These are phyloP conservation scores for Salvelinus sp. DNA, from an alignment of 2,113 vertebrate genomes.

Conservation along the genomic window DNA sequence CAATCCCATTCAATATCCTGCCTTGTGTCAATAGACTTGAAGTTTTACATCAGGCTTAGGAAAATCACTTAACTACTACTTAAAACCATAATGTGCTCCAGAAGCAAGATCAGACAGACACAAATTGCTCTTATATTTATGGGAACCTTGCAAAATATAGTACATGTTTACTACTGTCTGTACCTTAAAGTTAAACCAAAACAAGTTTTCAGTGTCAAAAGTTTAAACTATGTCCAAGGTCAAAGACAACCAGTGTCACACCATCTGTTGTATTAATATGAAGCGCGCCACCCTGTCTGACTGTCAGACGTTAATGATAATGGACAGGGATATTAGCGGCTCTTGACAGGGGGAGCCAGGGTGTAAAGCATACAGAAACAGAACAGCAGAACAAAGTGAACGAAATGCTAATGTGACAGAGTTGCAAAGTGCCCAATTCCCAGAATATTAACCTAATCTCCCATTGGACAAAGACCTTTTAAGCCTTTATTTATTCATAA, in stretches of 20 bases:
- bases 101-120: background rate
- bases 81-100: slow-evolving; percentile 66
- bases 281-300: slow-evolving; percentile 37
- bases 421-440: slow-evolving; percentile 61
- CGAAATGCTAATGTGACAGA: slow-evolving; percentile 23
- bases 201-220: slow-evolving; percentile 29
- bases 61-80: slow-evolving; percentile 31
- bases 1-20: slow-evolving; percentile 50
- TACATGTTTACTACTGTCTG: too few relatives aligned
- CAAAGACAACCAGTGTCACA: slow-evolving; percentile 19
- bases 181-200: background rate
- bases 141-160: background rate
- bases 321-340: slow-evolving; percentile 50
- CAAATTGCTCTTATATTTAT: background rate
- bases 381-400: slow-evolving; percentile 26
- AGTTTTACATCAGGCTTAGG: background rate
- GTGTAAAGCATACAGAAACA: slow-evolving; percentile 41
- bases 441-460: slow-evolving; percentile 51
- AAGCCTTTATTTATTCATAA: slow-evolving; percentile 80
- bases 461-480: slow-evolving; percentile 57
- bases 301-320: slow-evolving; percentile 57
- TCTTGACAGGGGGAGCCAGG: slow-evolving; percentile 45
- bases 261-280: slow-evolving; percentile 40
- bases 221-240: slow-evolving; percentile 56
- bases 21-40: slow-evolving; percentile 66